A percentile compares a stretch with the other conserved stretches of the same genome.
Conservation (phyloP, 2,797 vertebrate species). For the Podarcis lilfordi region DNA sequence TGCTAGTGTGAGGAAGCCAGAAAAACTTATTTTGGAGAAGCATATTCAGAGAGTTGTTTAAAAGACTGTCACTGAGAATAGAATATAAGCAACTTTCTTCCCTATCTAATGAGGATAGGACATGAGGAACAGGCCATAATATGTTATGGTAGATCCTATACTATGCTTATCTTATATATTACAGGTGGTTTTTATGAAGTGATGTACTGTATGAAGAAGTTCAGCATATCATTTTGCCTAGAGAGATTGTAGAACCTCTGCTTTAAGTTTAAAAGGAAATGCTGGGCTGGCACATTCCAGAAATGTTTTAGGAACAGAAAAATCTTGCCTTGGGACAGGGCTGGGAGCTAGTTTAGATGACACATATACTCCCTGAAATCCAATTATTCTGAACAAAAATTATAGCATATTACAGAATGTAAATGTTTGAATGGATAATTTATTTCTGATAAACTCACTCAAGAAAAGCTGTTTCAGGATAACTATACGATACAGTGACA, state of each 20-base stretch:
- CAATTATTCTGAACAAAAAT: too few species aligned
- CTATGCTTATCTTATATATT: neutral
- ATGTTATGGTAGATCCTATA: neutral
- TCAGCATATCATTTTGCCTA: neutral
- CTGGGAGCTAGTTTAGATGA: too few species aligned
- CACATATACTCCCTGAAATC: too few species aligned
- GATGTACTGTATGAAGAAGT: neutral
- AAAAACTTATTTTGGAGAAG: neutral
- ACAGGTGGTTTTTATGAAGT: neutral
- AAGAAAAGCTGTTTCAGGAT: too few species aligned
- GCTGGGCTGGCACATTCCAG: neutral
- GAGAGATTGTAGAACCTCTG: neutral
- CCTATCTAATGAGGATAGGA: neutral
- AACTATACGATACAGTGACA: too few species aligned
- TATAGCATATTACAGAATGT: too few species aligned
- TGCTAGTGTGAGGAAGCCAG: neutral
- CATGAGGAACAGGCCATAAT: neutral
- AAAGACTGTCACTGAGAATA: neutral
- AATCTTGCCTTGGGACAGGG: neutral
- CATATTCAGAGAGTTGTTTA: neutral
- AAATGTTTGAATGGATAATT: neutral
- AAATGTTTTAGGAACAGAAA: neutral
- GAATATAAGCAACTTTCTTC: neutral
- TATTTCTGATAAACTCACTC: too few species aligned
- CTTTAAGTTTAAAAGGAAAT: neutral